Base-by-base conservation (phyloP, 1,140 invertebrate genomes). In the Prorops nasuta region DNA sequence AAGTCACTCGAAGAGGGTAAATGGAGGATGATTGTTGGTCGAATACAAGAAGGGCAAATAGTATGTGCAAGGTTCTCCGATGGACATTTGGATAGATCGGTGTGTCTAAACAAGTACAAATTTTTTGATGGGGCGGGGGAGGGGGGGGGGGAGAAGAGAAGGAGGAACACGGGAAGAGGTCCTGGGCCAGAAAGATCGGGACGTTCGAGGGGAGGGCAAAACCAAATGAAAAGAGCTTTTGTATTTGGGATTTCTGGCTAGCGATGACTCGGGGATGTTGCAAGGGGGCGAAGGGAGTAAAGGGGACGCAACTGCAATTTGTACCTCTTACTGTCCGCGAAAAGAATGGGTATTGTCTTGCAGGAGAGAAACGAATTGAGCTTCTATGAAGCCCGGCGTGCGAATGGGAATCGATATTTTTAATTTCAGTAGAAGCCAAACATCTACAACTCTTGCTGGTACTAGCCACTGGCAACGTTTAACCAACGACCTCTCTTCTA, bases 381-480 rank as follows among this genome's bases (percentile, higher is more conserved):
- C 68, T 60, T 71, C 63, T 72, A 68, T 75, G 69, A 70, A 74
- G 64, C 60, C 68, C 61, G 62, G 66, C 64, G 67, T 63, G 66
- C 66, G 63, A 77, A 77, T 66, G 67, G 72, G 64, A 77, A 77
- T 76, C 74, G 72, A 77, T 77, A 74, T 77, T 77, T 77, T 77
- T 77, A 77, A 77, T 77, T 77, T 76, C 72, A 76, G 74, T 74
- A 74, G 71, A 77, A 76, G 69, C 72, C 72, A 76, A 77, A 76
- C 70, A 77, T 77, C 68, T 57, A 64, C 61, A 49, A 24, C 54
- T 40, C 22, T 20, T 32, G 17, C 35, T 41, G 22, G 35, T 20
- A 9, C 17, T 18, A 16, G 8, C 22, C 38, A 22, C 10, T 10
- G 35, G 22, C 28, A 42, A 19, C 48, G 38, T 43, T 46, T 51